These are phyloP conservation scores for Coturnix japonica DNA, from an alignment of 2,113 vertebrate genomes.

Conservation along the genomic window DNA sequence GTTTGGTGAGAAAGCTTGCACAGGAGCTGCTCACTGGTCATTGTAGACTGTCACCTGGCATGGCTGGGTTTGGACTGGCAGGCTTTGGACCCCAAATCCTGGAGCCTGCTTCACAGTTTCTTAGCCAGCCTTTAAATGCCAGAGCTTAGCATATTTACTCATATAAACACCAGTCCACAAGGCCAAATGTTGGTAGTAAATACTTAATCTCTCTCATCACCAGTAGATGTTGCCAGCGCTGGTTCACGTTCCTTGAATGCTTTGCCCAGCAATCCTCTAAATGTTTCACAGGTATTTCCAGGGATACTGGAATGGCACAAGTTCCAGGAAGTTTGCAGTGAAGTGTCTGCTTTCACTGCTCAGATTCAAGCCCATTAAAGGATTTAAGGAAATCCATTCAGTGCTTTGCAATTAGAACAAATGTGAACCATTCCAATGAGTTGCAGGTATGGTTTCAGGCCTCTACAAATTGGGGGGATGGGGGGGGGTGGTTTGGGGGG, in stretches of 20 bases:
- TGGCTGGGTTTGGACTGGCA: neutral
- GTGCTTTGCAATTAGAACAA: neutral
- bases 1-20: neutral
- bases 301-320: neutral
- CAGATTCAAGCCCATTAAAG: slow-evolving; percentile 3
- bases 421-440: neutral
- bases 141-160: neutral
- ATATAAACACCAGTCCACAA: neutral
- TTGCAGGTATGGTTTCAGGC: neutral
- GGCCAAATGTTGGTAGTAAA: neutral
- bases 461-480: neutral
- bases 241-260: neutral
- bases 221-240: neutral
- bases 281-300: neutral
- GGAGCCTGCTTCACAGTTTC: neutral
- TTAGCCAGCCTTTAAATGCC: neutral
- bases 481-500: too few species aligned
- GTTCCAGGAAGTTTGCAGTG: neutral
- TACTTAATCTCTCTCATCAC: neutral
- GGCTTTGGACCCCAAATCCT: neutral
- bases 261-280: neutral
- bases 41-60: neutral
- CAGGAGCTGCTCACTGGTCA: neutral
- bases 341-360: neutral
- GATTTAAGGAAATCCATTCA: neutral